phyloP scores from a whole-genome alignment of 2,797 vertebrate species.

The Decapterus maruadsi region DNA sequence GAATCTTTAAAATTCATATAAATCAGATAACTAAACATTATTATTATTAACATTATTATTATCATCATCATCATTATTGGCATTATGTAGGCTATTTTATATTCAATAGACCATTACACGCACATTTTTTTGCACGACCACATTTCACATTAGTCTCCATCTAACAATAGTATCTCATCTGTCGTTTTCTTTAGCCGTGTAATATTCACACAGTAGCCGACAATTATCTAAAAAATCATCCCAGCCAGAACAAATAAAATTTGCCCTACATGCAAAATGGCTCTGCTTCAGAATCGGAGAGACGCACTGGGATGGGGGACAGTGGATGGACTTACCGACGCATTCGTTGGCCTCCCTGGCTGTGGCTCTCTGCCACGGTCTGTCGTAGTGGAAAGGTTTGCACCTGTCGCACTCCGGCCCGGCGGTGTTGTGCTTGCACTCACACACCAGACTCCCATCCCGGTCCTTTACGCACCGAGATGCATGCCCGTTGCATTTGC shows the following conservation, averaged over 20 bases:
- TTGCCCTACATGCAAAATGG: neutral
- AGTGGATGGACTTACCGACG: conserved; percentile 89
- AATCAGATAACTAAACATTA: neutral
- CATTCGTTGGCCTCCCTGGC: conserved; percentile 96
- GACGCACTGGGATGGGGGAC: neutral
- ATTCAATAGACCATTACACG: neutral
- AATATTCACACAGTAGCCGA: neutral
- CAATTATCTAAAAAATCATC: neutral
- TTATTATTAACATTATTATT: neutral
- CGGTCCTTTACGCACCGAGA: conserved; percentile 93
- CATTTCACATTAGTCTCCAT: neutral
- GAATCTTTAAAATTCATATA: conserved; percentile 11
- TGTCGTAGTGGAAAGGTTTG: conserved; percentile 96
- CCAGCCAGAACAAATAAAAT: neutral
- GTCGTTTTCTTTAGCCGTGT: neutral
- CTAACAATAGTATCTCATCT: neutral
- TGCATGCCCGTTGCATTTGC: conserved; percentile 96
- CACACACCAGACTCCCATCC: conserved; percentile 90
- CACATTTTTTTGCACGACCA: neutral
- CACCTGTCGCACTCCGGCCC: conserved; percentile 97
- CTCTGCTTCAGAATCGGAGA: neutral
- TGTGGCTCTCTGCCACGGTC: conserved; percentile 96
- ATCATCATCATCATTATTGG: neutral
- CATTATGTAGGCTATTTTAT: neutral
- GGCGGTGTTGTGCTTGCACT: conserved; percentile 95